These are phyloP conservation scores for Caenorhabditis uteleia DNA, from an alignment of 2,888 invertebrate genomes.

Conservation along the genomic window DNA sequence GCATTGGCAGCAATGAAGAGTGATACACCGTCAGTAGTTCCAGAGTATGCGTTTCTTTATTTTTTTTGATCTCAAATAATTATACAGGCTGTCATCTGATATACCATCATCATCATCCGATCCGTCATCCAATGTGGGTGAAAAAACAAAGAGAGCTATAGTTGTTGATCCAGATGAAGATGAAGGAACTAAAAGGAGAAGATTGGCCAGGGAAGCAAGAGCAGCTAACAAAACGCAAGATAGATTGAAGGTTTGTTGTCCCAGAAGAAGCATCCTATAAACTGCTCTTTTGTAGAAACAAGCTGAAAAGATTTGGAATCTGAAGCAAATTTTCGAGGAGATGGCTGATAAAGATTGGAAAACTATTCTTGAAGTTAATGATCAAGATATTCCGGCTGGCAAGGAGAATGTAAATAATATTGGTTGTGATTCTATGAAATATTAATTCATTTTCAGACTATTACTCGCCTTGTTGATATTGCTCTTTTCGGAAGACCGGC, in stretches of 20 bases:
- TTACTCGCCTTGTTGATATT: constrained; percentile 82
- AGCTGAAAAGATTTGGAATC: constrained; percentile 78
- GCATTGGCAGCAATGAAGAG: background rate
- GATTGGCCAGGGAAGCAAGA: background rate
- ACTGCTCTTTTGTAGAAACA: constrained; percentile 73
- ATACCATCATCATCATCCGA: background rate
- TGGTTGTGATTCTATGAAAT: background rate
- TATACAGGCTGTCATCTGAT: too few species aligned
- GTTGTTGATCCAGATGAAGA: background rate
- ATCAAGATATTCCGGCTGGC: constrained; percentile 78
- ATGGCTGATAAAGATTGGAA: constrained; percentile 76
- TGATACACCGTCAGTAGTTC: background rate
- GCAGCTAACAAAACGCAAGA: background rate
- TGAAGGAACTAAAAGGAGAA: constrained; percentile 2
- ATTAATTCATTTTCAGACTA: constrained; percentile 75
- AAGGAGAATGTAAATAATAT: constrained; percentile 75
- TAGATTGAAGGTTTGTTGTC: background rate
- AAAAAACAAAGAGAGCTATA: background rate
- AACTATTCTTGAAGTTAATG: constrained; percentile 78
- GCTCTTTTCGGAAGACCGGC: constrained; percentile 86
- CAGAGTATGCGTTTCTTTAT: too few species aligned
- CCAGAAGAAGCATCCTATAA: background rate
- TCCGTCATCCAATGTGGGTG: background rate
- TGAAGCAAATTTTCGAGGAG: constrained; percentile 76
- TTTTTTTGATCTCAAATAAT: too few species aligned